Evolutionary conservation across 2,113 vertebrate species (phyloP).

Genomic region (Leptodactylus fuscus): DNA sequence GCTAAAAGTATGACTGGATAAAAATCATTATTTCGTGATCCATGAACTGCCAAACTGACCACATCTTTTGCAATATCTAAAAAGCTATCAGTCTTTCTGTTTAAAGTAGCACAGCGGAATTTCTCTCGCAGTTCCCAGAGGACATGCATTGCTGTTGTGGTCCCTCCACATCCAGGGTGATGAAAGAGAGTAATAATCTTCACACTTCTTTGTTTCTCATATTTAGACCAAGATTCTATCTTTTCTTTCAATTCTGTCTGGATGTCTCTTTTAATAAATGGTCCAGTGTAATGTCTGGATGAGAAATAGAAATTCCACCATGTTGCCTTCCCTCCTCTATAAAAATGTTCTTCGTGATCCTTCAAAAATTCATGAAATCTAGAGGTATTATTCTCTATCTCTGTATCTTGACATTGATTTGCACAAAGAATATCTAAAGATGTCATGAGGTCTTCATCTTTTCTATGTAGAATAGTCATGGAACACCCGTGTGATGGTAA

Average conservation of each 20-base stretch:
- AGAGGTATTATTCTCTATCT: slow-evolving; percentile 73
- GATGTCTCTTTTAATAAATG: slow-evolving; percentile 81
- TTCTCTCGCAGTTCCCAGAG: slow-evolving; percentile 76
- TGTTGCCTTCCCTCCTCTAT: slow-evolving; percentile 78
- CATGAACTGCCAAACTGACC: slow-evolving; percentile 71
- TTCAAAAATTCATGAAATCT: slow-evolving; percentile 72
- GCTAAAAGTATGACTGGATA: slow-evolving; percentile 82
- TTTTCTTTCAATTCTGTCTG: slow-evolving; percentile 72
- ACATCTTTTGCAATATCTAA: slow-evolving; percentile 74
- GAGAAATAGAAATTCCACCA: slow-evolving; percentile 90
- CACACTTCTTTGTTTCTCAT: slow-evolving; percentile 67
- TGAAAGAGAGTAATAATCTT: slow-evolving; percentile 79
- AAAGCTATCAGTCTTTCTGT: slow-evolving; percentile 68
- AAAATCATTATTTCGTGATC: slow-evolving; percentile 62
- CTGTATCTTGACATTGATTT: slow-evolving; percentile 83
- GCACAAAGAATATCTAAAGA: slow-evolving; percentile 79
- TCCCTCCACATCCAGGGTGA: slow-evolving; percentile 82
- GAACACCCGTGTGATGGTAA: slow-evolving; percentile 72
- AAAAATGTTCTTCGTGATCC: slow-evolving; percentile 77
- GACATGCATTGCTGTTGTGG: slow-evolving; percentile 81
- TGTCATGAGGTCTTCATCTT: slow-evolving; percentile 72
- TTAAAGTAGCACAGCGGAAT: slow-evolving; percentile 81
- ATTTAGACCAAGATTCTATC: slow-evolving; percentile 60
- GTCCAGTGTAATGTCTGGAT: slow-evolving; percentile 73
- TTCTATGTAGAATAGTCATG: slow-evolving; percentile 74